Percentiles rank a stretch among this genome's conserved stretches.
phyloP scores from a whole-genome alignment of 2,888 invertebrate genomes.

The Ctenicera cuprea region DNA sequence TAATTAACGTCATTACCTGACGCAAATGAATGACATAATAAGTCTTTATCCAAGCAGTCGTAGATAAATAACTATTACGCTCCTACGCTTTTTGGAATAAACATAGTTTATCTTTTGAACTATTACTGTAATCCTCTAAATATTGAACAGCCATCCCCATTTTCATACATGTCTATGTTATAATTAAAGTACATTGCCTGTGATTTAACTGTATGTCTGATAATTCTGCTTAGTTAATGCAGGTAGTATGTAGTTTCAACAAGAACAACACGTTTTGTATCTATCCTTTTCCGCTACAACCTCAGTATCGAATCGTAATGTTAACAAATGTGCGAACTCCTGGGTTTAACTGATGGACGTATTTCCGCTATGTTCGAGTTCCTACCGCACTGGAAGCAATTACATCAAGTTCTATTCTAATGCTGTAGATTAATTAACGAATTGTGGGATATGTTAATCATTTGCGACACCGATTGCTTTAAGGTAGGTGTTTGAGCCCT shows the following conservation, averaged over 20 bases:
- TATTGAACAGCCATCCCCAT: too few relatives aligned
- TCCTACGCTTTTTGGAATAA: too few relatives aligned
- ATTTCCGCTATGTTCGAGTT: constrained; percentile 11
- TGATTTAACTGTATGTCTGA: background rate
- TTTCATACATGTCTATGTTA: too few relatives aligned
- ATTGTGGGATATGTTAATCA: constrained; percentile 25
- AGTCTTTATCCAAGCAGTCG: too few relatives aligned
- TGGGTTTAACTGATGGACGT: constrained; percentile 18
- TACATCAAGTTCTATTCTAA: constrained; percentile 32
- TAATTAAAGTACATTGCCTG: background rate
- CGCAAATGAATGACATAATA: too few relatives aligned
- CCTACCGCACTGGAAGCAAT: constrained; percentile 30
- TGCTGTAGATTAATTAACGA: constrained; percentile 34
- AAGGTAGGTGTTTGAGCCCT: background rate
- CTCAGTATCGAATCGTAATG: constrained; percentile 1
- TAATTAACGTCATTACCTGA: too few relatives aligned
- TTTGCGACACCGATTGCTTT: constrained; percentile 13
- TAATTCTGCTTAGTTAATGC: background rate
- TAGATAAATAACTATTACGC: too few relatives aligned
- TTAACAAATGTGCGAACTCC: constrained; percentile 24
- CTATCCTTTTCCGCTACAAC: background rate
- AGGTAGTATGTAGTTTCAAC: background rate
- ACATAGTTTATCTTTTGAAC: too few relatives aligned
- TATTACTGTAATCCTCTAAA: too few relatives aligned
- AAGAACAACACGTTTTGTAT: background rate